Evolutionary conservation across 2,888 invertebrate species (phyloP).

Genomic region (Pediacus dermestoides): DNA sequence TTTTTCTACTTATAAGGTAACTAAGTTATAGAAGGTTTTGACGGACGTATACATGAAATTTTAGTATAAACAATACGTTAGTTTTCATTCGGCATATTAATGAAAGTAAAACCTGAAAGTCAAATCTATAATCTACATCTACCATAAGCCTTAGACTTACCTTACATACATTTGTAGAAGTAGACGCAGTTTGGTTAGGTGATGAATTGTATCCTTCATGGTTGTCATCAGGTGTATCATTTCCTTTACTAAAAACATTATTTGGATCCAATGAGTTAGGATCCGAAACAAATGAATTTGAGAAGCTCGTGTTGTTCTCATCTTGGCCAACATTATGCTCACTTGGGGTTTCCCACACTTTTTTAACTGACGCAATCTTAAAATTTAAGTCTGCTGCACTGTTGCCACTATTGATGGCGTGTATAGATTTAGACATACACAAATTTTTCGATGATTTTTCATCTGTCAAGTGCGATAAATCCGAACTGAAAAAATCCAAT

Average conservation of each 20-base stretch:
- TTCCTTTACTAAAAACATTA: slow-evolving; percentile 43
- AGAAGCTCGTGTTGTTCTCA: slow-evolving; percentile 37
- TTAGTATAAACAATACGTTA: no score
- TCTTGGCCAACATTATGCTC: slow-evolving; percentile 57
- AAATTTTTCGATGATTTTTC: slow-evolving; percentile 60
- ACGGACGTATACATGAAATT: no score
- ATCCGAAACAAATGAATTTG: slow-evolving; percentile 50
- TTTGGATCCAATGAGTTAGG: slow-evolving; percentile 49
- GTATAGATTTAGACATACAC: slow-evolving; percentile 56
- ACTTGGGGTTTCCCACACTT: slow-evolving; percentile 68
- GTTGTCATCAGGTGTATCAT: slow-evolving; percentile 49
- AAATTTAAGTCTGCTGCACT: slow-evolving; percentile 81
- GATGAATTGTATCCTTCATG: slow-evolving; percentile 57
- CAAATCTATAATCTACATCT: no score
- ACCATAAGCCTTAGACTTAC: slow-evolving; percentile 47
- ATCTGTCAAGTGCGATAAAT: slow-evolving; percentile 70
- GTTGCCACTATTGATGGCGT: slow-evolving; percentile 58
- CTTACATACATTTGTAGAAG: slow-evolving; percentile 69
- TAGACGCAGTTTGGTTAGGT: slow-evolving; percentile 49
- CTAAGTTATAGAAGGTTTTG: no score
- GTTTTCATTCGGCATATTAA: no score
- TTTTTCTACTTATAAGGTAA: no score
- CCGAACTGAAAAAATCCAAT: slow-evolving; percentile 87
- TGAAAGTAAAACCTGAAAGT: no score
- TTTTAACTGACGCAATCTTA: slow-evolving; percentile 92